Conservation (phyloP, 1,140 invertebrate genomes). For the Leptopilina clavipes region DNA sequence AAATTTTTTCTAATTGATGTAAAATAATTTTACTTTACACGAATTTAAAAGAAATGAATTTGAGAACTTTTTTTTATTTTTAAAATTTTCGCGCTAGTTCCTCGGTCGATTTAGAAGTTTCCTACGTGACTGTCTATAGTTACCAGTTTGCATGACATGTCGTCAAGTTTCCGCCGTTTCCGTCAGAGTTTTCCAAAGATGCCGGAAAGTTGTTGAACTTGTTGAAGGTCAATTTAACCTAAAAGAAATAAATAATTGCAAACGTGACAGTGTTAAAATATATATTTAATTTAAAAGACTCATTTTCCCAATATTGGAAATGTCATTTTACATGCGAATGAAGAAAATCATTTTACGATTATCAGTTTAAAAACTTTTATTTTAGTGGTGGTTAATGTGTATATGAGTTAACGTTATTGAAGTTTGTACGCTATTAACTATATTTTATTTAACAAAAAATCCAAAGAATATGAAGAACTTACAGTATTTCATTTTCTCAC, state of each 20-base stretch:
- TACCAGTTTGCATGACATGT: too few relatives aligned
- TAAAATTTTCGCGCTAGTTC: too few relatives aligned
- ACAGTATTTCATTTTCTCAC: not conserved
- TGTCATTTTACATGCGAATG: not conserved
- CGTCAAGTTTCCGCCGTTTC: too few relatives aligned
- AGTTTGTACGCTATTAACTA: too few relatives aligned
- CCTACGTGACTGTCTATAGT: too few relatives aligned
- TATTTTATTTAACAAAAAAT: too few relatives aligned
- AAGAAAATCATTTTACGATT: not conserved
- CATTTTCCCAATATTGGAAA: not conserved
- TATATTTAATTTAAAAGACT: not conserved
- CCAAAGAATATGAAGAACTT: not conserved
- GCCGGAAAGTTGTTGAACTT: slow-evolving; percentile 18
- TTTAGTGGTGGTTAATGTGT: not conserved
- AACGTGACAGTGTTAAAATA: not conserved
- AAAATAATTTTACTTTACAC: too few relatives aligned
- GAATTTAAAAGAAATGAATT: too few relatives aligned
- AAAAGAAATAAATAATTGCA: not conserved
- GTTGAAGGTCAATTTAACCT: slow-evolving; percentile 8
- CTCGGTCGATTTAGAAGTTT: too few relatives aligned
- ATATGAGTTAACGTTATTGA: not conserved
- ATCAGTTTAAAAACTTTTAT: not conserved
- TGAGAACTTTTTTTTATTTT: too few relatives aligned
- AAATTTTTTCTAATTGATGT: too few relatives aligned
- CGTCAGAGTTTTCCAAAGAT: not conserved